These are phyloP conservation scores for Sula dactylatra DNA, from an alignment of 2,113 vertebrate genomes.

Conservation along the genomic window DNA sequence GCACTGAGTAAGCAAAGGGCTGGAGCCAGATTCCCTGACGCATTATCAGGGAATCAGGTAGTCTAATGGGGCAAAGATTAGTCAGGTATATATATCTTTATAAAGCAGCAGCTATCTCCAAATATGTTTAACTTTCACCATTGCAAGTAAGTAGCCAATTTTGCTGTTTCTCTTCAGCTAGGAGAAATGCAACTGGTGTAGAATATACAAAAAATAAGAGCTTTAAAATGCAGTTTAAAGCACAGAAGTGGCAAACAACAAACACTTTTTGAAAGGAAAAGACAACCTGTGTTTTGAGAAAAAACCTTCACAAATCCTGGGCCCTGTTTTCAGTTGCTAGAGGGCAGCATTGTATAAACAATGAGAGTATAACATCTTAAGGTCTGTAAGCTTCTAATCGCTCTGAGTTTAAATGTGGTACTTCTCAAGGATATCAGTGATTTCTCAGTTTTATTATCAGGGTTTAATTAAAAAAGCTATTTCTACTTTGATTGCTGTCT, in stretches of 20 bases:
- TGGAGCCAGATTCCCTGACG: neutral
- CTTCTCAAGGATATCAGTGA: neutral
- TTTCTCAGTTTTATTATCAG: neutral
- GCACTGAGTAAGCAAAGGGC: neutral
- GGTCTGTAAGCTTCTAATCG: neutral
- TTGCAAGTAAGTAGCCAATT: neutral
- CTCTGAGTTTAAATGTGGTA: neutral
- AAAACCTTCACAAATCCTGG: neutral
- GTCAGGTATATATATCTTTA: neutral
- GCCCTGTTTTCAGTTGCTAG: neutral
- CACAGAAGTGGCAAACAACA: neutral
- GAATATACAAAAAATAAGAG: neutral
- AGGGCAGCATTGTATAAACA: conserved; percentile 59
- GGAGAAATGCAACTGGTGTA: neutral
- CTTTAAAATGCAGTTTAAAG: neutral
- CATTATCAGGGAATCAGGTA: neutral
- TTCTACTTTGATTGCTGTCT: neutral
- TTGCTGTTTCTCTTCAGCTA: neutral
- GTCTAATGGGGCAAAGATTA: neutral
- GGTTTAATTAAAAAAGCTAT: neutral
- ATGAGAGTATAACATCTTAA: neutral
- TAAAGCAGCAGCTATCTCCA: neutral
- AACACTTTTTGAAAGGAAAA: neutral
- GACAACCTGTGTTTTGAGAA: neutral
- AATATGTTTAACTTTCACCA: neutral